Conservation (phyloP, 2,797 vertebrate species). For the Pangasius larnaudii region DNA sequence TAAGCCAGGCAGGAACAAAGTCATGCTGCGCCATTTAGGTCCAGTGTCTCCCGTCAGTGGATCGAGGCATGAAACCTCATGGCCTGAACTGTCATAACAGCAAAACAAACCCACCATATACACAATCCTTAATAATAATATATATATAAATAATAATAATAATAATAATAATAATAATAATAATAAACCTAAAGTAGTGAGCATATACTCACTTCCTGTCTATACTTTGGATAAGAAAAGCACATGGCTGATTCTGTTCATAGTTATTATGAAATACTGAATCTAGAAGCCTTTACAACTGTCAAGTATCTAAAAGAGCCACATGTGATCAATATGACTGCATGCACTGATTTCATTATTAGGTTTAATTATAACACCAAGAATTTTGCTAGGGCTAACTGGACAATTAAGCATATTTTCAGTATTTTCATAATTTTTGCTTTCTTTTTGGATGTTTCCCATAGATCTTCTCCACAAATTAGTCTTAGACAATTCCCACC, state of each 20-base stretch:
- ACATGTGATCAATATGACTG: too few relatives aligned
- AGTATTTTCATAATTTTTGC: not conserved
- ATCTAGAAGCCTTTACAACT: not conserved
- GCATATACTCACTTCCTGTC: too few relatives aligned
- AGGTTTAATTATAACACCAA: not conserved
- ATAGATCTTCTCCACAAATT: too few relatives aligned
- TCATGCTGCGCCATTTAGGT: slow-evolving; percentile 99
- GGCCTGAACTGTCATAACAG: slow-evolving; percentile 86
- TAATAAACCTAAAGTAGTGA: not conserved
- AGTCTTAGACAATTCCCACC: not conserved
- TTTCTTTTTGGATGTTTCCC: not conserved
- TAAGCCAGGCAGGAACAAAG: slow-evolving; percentile 99
- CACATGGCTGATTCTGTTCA: not conserved
- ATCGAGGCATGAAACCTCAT: slow-evolving; percentile 99
- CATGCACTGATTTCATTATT: too few relatives aligned
- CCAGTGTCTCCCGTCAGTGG: slow-evolving; percentile 99
- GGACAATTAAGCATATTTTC: not conserved
- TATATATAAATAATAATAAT: too few relatives aligned
- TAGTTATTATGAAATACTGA: not conserved
- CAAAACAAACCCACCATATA: not conserved
- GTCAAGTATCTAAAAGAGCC: not conserved
- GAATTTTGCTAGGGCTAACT: not conserved
- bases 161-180: not conserved
- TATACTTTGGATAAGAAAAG: too few relatives aligned
- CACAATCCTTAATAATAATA: not conserved